Evolutionary conservation across 2,113 vertebrate genomes (phyloP), one percentile per base, ranked within the genome.

Genomic region (Pipa parva): DNA sequence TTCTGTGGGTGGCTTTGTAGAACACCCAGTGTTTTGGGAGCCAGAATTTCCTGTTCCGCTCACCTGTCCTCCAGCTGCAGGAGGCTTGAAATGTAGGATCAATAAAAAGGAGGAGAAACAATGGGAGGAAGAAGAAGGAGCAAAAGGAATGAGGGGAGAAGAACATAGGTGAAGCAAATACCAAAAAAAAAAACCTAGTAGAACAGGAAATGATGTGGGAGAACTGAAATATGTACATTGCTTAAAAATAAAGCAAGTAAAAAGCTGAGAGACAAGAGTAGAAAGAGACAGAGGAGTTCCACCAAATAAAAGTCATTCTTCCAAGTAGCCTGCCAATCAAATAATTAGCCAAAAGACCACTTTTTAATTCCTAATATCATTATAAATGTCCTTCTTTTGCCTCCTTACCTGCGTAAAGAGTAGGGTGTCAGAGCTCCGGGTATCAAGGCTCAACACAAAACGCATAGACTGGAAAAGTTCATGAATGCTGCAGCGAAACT

Each of bases 391-490:
- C 1, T 3, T 17, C 39, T 42, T 42, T 1, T 15, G 51, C 75
- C 1, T 71, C 69, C 83, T 83, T 76, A 97, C 96, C 95, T 99
- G 96, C 22, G 95, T 97, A 80, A 96, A 97, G 78, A 99, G 90
- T 63, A 99, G 93, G 0, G 92, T 97, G 83, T 99, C 97, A 0
- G 93, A 95, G 82, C 88, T 96, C 74, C 94, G 92, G 80, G 93
- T 95, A 87, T 98, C 96, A 83, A 98, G 80, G 74, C 95, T 98
- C 63, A 99, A 91, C 54, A 98, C 94, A 71, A 98, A 97, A 77
- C 95, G 93, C 78, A 99, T 95, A 60, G 97, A 97, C 83, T 95
- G 94, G 77, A 99, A 98, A 66, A 99, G 95, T 37, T 99, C 95
- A 75, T 96, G 95, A 85, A 99, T 90, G 80, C 93, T 96, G 79